A percentile compares a stretch with the other conserved stretches of the same genome.
Evolutionary conservation across 2,888 invertebrate genomes (phyloP).

Genomic region (Orthonychiurus folsomi): DNA sequence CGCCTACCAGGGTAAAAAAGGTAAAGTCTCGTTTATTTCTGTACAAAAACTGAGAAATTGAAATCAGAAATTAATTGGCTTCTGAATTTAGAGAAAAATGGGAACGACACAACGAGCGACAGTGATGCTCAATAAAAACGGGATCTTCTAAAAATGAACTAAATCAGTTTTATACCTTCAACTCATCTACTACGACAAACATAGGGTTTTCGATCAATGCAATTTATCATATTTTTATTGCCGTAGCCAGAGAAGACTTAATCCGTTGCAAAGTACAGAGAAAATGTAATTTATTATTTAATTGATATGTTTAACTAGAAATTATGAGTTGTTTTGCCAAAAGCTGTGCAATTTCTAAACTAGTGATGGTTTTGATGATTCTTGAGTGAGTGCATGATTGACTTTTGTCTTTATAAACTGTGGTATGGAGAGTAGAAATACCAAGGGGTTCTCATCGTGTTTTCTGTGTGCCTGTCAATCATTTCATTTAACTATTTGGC

Average conservation of each 20-base stretch:
- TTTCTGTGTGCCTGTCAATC: background rate
- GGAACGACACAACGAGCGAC: slow-evolving; percentile 42
- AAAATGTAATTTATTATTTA: slow-evolving; percentile 1
- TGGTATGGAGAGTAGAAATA: background rate
- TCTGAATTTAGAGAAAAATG: slow-evolving; percentile 38
- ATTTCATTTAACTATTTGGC: background rate
- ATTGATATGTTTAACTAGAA: background rate
- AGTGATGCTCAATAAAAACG: slow-evolving; percentile 41
- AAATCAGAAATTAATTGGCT: background rate
- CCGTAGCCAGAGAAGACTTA: background rate
- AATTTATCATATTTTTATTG: background rate
- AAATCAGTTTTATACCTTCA: background rate
- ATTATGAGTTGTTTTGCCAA: background rate
- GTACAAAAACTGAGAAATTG: background rate
- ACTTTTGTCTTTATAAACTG: background rate
- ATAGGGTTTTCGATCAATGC: background rate
- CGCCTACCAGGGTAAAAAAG: slow-evolving; percentile 91
- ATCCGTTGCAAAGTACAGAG: background rate
- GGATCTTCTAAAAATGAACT: slow-evolving; percentile 4
- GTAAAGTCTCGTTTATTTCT: slow-evolving; percentile 47
- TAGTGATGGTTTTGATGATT: background rate
- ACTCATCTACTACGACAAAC: background rate
- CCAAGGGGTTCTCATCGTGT: background rate
- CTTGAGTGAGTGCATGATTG: no score
- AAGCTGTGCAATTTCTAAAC: background rate